Conservation (phyloP, 2,113 vertebrate species). For the Progne subis region DNA sequence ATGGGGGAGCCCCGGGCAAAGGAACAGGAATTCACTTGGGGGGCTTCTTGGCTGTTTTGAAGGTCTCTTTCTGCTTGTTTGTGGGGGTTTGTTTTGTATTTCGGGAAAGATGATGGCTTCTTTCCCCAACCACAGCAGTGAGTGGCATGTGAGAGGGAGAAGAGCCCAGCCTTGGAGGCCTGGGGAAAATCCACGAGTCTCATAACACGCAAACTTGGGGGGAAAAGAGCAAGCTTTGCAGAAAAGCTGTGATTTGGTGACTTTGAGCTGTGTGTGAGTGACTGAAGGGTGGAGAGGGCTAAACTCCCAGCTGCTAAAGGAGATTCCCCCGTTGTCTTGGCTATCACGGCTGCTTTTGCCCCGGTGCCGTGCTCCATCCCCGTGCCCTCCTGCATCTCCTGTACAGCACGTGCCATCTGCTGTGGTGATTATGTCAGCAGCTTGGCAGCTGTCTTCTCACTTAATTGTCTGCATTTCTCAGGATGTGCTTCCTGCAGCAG, state of each 20-base stretch:
- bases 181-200: neutral
- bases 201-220: neutral
- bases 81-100: neutral
- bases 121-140: neutral
- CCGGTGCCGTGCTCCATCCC: neutral
- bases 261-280: neutral
- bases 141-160: neutral
- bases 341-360: neutral
- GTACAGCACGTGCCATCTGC: conserved; percentile 71
- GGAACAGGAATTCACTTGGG: neutral
- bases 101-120: neutral
- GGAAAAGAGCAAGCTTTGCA: neutral
- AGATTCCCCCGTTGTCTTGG: neutral
- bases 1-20: neutral
- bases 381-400: neutral
- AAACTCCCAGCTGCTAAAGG: neutral
- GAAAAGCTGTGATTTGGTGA: neutral
- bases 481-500: neutral
- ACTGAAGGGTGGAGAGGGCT: neutral
- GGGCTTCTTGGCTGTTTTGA: neutral
- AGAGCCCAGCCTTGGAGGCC: neutral
- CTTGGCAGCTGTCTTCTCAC: conserved; percentile 62
- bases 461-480: conserved; percentile 48
- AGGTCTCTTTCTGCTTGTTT: neutral
- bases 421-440: conserved; percentile 63